These are phyloP conservation scores for Lucilia cuprina DNA, from an alignment of 1,140 invertebrate genomes.

Conservation along the genomic window DNA sequence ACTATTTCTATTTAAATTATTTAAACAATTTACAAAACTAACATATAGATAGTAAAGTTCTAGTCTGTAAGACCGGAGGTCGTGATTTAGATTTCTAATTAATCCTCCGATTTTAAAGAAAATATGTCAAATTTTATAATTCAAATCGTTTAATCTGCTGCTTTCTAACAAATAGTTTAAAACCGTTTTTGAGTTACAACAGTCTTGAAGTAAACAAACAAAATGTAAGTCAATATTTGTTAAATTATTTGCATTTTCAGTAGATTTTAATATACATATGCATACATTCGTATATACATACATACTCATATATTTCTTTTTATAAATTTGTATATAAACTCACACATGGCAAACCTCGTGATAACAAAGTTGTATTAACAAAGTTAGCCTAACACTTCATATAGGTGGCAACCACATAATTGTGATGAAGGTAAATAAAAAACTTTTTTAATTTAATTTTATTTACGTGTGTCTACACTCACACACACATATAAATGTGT, in stretches of 20 bases:
- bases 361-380: conserved; percentile 33
- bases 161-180: no score
- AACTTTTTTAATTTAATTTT: conserved; percentile 35
- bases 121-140: no score
- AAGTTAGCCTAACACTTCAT: conserved; percentile 34
- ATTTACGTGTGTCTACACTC: not conserved
- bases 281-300: not conserved
- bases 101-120: no score
- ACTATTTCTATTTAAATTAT: no score
- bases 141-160: no score
- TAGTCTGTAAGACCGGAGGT: no score
- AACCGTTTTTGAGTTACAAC: no score
- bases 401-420: conserved; percentile 29
- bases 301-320: not conserved
- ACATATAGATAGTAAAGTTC: no score
- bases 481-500: not conserved
- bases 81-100: no score
- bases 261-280: not conserved
- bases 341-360: conserved; percentile 5
- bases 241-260: not conserved
- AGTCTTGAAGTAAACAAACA: no score
- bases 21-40: no score
- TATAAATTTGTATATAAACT: not conserved
- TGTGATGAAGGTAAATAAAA: conserved; percentile 31
- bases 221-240: not conserved